Evolutionary conservation across 2,797 vertebrate species (phyloP).

Genomic region (Agapornis canus): DNA sequence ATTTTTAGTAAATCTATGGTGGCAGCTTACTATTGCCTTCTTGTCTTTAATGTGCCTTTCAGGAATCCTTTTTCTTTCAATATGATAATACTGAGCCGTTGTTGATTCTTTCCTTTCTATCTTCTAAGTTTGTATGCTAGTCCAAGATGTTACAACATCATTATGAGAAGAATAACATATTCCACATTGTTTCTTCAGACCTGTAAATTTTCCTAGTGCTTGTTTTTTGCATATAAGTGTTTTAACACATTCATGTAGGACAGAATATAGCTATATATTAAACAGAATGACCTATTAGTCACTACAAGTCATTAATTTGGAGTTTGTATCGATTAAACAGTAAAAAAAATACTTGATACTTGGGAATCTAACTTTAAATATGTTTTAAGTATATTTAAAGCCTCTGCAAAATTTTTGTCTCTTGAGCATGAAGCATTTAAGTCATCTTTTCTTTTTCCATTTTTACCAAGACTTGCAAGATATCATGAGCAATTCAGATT

Average conservation of each 20-base stretch:
- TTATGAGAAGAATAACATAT: background rate
- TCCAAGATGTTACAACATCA: background rate
- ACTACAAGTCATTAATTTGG: background rate
- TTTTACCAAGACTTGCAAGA: background rate
- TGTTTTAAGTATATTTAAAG: background rate
- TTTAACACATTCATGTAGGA: background rate
- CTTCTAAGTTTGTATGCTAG: background rate
- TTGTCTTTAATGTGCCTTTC: background rate
- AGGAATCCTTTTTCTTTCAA: background rate
- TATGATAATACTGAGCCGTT: fast-evolving
- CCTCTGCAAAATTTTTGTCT: background rate
- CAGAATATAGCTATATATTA: background rate
- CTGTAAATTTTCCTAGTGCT: background rate
- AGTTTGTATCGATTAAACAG: background rate
- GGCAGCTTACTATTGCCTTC: background rate
- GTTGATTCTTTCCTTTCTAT: background rate
- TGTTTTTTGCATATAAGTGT: background rate
- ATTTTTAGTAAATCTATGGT: background rate
- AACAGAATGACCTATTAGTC: background rate
- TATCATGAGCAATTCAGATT: background rate
- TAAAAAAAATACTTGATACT: background rate
- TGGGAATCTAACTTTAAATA: background rate
- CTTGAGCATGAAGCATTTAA: background rate
- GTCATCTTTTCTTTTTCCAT: background rate
- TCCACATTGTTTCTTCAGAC: background rate